A percentile compares a stretch with the other conserved stretches of the same genome.
Evolutionary conservation across 2,888 invertebrate species (phyloP).

Genomic region (Actias luna): DNA sequence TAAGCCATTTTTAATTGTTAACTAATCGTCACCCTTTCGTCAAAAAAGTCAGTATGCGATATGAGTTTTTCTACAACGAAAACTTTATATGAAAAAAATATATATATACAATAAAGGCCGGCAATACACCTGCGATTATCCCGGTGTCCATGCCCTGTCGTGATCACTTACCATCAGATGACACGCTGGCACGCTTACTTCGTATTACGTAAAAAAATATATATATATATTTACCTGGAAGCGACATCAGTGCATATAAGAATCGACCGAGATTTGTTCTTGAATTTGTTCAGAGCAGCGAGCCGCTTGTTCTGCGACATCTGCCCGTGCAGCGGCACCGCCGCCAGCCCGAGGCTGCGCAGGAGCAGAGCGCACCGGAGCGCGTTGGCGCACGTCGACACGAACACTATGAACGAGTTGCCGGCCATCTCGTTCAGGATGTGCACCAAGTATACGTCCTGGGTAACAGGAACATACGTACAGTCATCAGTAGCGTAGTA

Average conservation of each 20-base stretch:
- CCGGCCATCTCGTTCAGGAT: conserved; percentile 97
- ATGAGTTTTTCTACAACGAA: no score
- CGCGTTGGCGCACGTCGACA: conserved; percentile 96
- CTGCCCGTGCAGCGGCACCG: conserved; percentile 99
- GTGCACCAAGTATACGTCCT: conserved; percentile 98
- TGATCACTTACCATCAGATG: no score
- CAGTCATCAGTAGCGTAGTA: no score
- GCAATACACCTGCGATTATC: no score
- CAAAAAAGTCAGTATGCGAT: no score
- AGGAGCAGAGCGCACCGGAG: conserved; percentile 93
- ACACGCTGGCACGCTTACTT: background rate
- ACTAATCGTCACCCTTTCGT: no score
- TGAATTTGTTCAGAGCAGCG: conserved; percentile 97
- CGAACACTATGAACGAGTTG: conserved; percentile 98
- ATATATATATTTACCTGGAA: conserved; percentile 84
- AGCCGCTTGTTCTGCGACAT: conserved; percentile 98
- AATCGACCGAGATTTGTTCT: conserved; percentile 95
- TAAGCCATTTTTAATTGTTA: no score
- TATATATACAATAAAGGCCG: no score
- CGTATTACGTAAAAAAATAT: background rate
- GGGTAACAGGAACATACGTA: conserved; percentile 20
- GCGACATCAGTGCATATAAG: conserved; percentile 99
- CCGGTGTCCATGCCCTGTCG: no score
- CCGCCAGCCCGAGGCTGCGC: conserved; percentile 94
- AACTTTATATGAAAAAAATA: no score